A percentile compares a stretch with the other conserved stretches of the same genome.
phyloP scores from a whole-genome alignment of 2,888 invertebrate genomes.

The Erebia ligea region DNA sequence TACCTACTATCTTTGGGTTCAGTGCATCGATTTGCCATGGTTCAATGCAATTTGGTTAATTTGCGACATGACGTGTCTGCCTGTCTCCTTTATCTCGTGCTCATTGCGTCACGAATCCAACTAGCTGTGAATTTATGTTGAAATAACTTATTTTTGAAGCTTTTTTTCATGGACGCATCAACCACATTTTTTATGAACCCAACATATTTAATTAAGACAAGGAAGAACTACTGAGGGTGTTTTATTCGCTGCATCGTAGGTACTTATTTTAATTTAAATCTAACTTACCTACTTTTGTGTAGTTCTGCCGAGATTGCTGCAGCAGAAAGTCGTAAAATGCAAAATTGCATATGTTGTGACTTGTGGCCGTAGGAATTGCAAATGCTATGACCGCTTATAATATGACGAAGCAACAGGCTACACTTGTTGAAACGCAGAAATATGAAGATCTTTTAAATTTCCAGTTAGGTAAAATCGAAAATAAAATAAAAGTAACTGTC shows the following conservation, averaged over 20 bases:
- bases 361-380: conserved; percentile 18
- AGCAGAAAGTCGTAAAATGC: conserved; percentile 20
- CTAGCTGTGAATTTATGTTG: no score
- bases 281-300: neutral
- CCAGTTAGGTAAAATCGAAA: neutral
- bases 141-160: no score
- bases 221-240: neutral
- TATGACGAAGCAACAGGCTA: conserved; percentile 30
- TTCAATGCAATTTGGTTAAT: no score
- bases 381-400: conserved; percentile 31
- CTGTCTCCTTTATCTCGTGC: no score
- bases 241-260: neutral
- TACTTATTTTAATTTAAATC: no score
- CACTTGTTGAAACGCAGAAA: conserved; percentile 31
- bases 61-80: no score
- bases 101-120: no score
- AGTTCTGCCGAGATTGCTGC: neutral
- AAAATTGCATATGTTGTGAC: conserved; percentile 13
- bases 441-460: conserved; percentile 1
- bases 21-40: no score
- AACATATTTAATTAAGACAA: neutral
- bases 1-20: no score
- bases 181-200: no score
- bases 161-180: no score
- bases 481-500: neutral